Evolutionary conservation across 2,888 invertebrate genomes (phyloP).

Genomic region (Clusia tigrina): DNA sequence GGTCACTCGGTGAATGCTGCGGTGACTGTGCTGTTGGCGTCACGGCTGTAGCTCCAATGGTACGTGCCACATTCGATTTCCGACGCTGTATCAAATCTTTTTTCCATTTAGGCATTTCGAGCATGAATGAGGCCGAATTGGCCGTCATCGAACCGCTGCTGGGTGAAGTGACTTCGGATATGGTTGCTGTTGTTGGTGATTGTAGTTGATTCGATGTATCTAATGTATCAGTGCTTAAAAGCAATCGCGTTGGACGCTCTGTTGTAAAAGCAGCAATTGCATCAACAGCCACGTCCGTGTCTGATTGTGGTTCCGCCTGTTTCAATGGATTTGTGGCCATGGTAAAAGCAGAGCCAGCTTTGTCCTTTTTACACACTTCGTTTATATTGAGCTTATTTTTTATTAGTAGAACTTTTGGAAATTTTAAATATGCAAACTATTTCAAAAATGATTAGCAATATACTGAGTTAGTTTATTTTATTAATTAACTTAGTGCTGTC

Average conservation of each 20-base stretch:
- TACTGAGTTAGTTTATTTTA: too few relatives aligned
- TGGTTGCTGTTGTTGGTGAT: not conserved
- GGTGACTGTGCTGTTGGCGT: conserved; percentile 30
- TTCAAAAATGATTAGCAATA: not conserved
- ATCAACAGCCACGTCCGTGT: not conserved
- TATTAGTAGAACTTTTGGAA: not conserved
- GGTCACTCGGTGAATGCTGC: conserved; percentile 35
- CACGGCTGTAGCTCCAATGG: conserved; percentile 44
- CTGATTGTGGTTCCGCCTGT: not conserved
- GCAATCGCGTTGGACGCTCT: not conserved
- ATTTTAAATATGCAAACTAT: not conserved
- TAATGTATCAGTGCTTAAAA: not conserved
- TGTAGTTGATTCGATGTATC: not conserved
- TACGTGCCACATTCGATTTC: conserved; percentile 61
- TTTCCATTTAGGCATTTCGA: conserved; percentile 80
- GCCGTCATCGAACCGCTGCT: not conserved
- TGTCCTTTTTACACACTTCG: too few relatives aligned
- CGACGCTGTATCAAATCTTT: conserved; percentile 81
- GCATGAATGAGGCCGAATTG: conserved; percentile 47
- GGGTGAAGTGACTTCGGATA: not conserved
- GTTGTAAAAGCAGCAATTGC: not conserved
- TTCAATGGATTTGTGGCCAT: not conserved
- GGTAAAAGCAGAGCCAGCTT: too few relatives aligned
- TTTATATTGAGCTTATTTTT: too few relatives aligned
- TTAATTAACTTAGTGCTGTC: too few relatives aligned